Conservation (phyloP, 2,113 vertebrate genomes). For the Tachysurus vachellii region DNA sequence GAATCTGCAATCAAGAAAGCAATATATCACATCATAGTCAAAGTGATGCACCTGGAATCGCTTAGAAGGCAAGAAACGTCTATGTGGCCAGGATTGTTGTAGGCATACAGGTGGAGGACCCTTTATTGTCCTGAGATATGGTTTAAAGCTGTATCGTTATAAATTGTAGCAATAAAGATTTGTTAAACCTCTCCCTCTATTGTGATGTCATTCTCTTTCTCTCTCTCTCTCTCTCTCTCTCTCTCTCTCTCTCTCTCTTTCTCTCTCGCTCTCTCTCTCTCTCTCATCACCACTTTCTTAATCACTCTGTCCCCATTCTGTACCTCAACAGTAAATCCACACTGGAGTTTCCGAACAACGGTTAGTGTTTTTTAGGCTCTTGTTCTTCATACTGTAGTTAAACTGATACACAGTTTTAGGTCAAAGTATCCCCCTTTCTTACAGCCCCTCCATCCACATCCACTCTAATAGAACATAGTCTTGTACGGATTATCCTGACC, state of each 20-base stretch:
- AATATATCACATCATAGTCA: no score
- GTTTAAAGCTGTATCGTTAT: no score
- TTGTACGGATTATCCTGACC: conserved; percentile 14
- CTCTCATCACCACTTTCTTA: not conserved
- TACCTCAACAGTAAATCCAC: conserved; percentile 29
- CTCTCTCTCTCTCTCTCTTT: not conserved
- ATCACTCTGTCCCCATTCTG: conserved; percentile 29
- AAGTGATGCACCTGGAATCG: no score
- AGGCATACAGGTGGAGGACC: no score
- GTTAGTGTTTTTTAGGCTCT: not conserved
- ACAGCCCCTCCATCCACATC: conserved; percentile 19
- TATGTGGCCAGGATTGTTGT: no score
- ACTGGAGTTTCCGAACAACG: conserved; percentile 20
- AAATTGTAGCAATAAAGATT: no score
- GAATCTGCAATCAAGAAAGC: no score
- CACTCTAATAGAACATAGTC: conserved; percentile 22
- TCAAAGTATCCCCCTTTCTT: not conserved
- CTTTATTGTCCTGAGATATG: no score
- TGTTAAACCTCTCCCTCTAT: no score
- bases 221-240: not conserved
- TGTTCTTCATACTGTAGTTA: conserved; percentile 10
- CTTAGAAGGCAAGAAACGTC: no score
- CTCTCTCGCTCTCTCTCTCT: not conserved
- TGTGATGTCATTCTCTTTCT: not conserved
- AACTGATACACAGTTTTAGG: conserved; percentile 9